These are phyloP conservation scores for Ditylenchus weischeri DNA, from an alignment of 2,888 invertebrate genomes.

Conservation along the genomic window DNA sequence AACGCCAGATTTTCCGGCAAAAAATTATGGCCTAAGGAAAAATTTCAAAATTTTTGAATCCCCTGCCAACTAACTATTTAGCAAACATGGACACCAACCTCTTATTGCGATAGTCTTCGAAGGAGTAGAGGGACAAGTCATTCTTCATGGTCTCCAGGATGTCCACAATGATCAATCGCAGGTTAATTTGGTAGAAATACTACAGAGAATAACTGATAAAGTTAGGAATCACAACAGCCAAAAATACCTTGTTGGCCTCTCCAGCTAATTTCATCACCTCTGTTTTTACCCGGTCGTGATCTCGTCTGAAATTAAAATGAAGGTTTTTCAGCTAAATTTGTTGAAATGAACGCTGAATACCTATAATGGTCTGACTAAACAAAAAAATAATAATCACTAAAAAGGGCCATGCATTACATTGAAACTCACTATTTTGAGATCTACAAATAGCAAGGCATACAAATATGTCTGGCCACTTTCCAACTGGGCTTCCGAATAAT, in stretches of 20 bases:
- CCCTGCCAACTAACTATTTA: neutral
- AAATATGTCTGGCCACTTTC: constrained; percentile 29
- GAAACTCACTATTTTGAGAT: constrained; percentile 43
- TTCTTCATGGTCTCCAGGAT: constrained; percentile 48
- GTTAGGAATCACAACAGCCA: neutral
- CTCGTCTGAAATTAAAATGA: constrained; percentile 28
- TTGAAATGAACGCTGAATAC: no score
- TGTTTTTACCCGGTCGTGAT: constrained; percentile 40
- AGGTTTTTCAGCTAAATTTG: no score
- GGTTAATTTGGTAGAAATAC: constrained; percentile 53
- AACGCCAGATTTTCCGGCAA: no score
- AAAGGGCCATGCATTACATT: neutral
- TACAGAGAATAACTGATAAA: constrained; percentile 19
- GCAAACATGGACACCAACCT: constrained; percentile 24
- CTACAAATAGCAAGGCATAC: constrained; percentile 42
- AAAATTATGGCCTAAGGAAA: no score
- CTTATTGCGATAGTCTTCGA: constrained; percentile 48
- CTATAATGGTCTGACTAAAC: constrained; percentile 51
- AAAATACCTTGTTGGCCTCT: constrained; percentile 48
- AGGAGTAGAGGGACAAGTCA: constrained; percentile 51
- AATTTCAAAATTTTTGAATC: no score
- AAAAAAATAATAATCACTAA: constrained; percentile 1
- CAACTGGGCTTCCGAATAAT: constrained; percentile 37
- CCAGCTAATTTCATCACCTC: constrained; percentile 49
- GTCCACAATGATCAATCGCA: constrained; percentile 51